These are phyloP conservation scores for Caenorhabditis panamensis DNA, from an alignment of 2,888 invertebrate genomes.

Conservation along the genomic window DNA sequence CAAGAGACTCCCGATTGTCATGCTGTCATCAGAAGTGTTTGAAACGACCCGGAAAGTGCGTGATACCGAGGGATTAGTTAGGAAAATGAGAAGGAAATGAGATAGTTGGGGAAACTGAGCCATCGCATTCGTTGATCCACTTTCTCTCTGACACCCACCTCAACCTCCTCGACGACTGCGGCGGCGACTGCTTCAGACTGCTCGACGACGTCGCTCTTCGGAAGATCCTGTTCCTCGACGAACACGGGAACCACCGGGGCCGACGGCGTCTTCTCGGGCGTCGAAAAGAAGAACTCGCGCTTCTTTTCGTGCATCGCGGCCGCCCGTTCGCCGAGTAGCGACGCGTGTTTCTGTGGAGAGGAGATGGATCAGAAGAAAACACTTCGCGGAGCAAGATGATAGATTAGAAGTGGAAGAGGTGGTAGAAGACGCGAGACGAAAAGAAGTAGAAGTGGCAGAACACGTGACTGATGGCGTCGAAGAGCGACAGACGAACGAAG, in stretches of 20 bases:
- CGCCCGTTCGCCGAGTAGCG: conserved; percentile 38
- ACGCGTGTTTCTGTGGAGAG: conserved; percentile 31
- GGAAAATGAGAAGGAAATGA: conserved; percentile 13
- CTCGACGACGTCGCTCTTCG: conserved; percentile 8
- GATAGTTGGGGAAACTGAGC: conserved; percentile 5
- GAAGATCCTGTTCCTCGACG: conserved; percentile 16
- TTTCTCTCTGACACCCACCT: conserved; percentile 39
- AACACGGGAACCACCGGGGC: conserved; percentile 11
- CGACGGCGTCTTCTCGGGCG: conserved; percentile 57
- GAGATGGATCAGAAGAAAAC: conserved; percentile 11
- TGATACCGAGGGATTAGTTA: not conserved
- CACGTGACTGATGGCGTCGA: not conserved
- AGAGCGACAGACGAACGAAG: conserved; percentile 1
- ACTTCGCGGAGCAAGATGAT: conserved; percentile 26
- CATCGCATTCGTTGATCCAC: conserved; percentile 9
- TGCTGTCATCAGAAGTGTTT: not conserved
- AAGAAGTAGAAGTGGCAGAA: conserved; percentile 32
- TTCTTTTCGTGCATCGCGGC: conserved; percentile 62
- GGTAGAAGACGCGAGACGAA: conserved; percentile 24
- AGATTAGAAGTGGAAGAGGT: conserved; percentile 32
- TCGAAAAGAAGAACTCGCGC: conserved; percentile 63
- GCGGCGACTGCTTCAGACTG: conserved; percentile 1
- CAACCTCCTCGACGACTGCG: conserved; percentile 33
- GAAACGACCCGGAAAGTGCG: not conserved
- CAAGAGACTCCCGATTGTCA: not conserved